Conservation (phyloP, 2,888 invertebrate species). For the Carabus problematicus region DNA sequence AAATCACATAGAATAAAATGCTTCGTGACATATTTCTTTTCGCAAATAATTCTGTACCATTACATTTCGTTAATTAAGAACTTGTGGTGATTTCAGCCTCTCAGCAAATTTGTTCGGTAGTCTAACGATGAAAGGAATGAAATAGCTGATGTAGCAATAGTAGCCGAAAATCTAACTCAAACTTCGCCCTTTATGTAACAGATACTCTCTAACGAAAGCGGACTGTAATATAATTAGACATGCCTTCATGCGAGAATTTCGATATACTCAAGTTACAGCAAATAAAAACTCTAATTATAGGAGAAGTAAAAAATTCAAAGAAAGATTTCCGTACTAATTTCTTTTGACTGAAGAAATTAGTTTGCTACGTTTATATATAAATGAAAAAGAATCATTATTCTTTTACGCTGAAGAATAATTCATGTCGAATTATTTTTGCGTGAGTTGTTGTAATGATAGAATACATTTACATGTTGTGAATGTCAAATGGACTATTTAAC, state of each 20-base stretch:
- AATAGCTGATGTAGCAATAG: conserved; percentile 16
- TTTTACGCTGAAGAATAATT: too few species aligned
- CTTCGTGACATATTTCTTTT: too few species aligned
- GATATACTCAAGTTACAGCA: too few species aligned
- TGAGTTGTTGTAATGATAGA: too few species aligned
- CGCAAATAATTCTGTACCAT: too few species aligned
- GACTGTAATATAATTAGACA: conserved; percentile 25
- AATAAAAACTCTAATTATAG: not conserved
- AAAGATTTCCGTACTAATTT: not conserved
- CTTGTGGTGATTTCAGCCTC: too few species aligned
- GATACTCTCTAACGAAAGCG: conserved; percentile 4
- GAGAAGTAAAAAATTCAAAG: not conserved
- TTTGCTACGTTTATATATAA: not conserved
- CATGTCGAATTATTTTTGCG: too few species aligned
- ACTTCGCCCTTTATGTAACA: conserved; percentile 24
- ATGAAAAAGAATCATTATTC: too few species aligned
- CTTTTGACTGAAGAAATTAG: not conserved
- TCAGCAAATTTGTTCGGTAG: not conserved
- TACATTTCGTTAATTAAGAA: too few species aligned
- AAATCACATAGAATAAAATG: too few species aligned
- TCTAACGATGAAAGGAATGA: not conserved
- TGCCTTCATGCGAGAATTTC: not conserved
- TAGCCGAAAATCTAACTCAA: conserved; percentile 21
- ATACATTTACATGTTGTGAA: too few species aligned
- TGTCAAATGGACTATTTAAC: too few species aligned